Evolutionary conservation across 2,113 vertebrate species (phyloP).

Genomic region (Thalassarche chlororhynchos): DNA sequence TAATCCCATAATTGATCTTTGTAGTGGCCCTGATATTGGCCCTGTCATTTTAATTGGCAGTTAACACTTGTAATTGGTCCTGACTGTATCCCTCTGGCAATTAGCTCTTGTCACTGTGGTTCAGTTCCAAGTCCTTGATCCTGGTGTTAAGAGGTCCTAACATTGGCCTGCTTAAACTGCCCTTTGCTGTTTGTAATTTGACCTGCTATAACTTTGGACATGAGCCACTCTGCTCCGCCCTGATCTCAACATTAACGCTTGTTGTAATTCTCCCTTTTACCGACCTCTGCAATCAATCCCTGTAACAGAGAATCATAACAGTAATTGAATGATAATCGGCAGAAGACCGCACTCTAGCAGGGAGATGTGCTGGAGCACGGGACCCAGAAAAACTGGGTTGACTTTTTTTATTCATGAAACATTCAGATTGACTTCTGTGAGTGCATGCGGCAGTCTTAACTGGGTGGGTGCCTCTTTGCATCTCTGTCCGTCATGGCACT

Average conservation of each 20-base stretch:
- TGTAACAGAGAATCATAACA: background rate
- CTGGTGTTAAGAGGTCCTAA: conserved; percentile 27
- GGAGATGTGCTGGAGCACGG: background rate
- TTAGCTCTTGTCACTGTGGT: conserved; percentile 25
- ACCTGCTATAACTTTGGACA: background rate
- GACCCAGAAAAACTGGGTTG: background rate
- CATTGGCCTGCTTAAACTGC: background rate
- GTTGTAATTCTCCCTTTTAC: conserved; percentile 4
- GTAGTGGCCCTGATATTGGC: conserved; percentile 4
- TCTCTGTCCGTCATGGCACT: background rate
- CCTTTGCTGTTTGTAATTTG: background rate
- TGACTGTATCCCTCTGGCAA: background rate
- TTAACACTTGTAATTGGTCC: conserved; percentile 53
- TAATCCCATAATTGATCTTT: conserved; percentile 50
- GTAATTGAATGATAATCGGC: background rate
- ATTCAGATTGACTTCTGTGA: background rate
- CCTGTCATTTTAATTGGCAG: conserved; percentile 52
- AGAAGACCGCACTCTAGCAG: background rate
- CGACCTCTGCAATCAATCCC: conserved; percentile 22
- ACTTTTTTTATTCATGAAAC: background rate
- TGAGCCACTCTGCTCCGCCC: background rate
- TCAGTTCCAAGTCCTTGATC: conserved; percentile 21
- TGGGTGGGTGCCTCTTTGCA: background rate
- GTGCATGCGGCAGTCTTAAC: background rate
- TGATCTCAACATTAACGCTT: background rate